These are phyloP conservation scores for Bombycilla garrulus DNA, from an alignment of 2,113 vertebrate species.

Conservation along the genomic window DNA sequence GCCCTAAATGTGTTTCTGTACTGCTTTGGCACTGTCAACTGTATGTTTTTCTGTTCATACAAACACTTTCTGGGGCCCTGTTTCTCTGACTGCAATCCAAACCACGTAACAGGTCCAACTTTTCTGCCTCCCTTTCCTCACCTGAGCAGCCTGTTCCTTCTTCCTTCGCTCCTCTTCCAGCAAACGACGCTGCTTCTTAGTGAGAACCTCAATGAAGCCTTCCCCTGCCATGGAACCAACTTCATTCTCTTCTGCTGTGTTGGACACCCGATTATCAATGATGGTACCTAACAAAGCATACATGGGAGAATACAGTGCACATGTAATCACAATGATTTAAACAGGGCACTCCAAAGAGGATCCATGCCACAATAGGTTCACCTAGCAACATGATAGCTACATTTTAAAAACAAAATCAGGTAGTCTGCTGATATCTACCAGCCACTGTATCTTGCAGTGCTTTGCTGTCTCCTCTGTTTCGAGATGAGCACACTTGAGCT, in stretches of 20 bases:
- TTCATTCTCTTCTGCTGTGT: conserved; percentile 79
- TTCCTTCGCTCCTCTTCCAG: conserved; percentile 92
- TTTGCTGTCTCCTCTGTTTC: background rate
- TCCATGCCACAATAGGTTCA: background rate
- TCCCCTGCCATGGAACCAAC: conserved; percentile 75
- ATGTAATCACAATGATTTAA: rapidly evolving
- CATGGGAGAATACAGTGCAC: background rate
- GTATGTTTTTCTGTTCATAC: background rate
- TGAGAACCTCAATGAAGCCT: conserved; percentile 89
- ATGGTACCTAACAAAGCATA: conserved; percentile 61
- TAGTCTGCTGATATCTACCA: background rate
- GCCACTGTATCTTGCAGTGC: background rate
- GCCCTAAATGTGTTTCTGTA: background rate
- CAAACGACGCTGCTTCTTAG: conserved; percentile 93
- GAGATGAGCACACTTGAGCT: background rate
- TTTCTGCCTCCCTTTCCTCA: conserved; percentile 52
- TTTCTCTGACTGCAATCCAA: background rate
- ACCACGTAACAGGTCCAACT: rapidly evolving
- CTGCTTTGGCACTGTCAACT: background rate
- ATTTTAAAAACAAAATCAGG: background rate
- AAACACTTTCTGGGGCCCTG: background rate
- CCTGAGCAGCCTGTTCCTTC: conserved; percentile 88
- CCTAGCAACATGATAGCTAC: background rate
- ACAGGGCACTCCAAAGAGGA: background rate
- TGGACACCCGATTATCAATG: conserved; percentile 64